Evolutionary conservation across 2,113 vertebrate species (phyloP).

Genomic region (Trematomus loennbergii): DNA sequence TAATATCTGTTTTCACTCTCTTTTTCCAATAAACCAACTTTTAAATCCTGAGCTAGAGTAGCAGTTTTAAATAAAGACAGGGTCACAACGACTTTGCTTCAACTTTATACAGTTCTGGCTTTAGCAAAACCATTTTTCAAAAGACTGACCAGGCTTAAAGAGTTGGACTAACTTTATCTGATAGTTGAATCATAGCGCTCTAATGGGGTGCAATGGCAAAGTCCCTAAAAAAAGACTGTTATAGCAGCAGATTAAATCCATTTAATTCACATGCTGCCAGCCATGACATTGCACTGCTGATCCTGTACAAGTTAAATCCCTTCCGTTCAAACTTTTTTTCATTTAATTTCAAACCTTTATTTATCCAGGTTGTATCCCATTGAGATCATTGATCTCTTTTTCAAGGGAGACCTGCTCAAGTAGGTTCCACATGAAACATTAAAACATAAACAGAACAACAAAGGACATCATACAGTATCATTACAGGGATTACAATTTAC

Average conservation of each 20-base stretch:
- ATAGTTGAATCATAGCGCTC: conserved; percentile 1
- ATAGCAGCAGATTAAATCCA: background rate
- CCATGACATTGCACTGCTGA: background rate
- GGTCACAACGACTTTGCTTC: background rate
- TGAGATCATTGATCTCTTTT: too few relatives aligned
- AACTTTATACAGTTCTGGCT: conserved; percentile 12
- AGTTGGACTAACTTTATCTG: conserved; percentile 3
- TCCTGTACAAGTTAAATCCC: background rate
- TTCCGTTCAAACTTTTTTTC: background rate
- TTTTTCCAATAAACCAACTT: conserved; percentile 23
- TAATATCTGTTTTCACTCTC: conserved; percentile 14
- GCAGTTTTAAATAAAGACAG: background rate
- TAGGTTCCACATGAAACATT: too few relatives aligned
- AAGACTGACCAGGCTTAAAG: conserved; percentile 1
- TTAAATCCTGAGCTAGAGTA: conserved; percentile 26
- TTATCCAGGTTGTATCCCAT: too few relatives aligned
- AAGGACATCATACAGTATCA: too few relatives aligned
- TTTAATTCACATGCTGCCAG: background rate
- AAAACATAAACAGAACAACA: too few relatives aligned
- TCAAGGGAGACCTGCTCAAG: too few relatives aligned
- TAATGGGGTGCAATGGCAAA: background rate
- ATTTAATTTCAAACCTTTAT: too few relatives aligned
- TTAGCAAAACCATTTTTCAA: conserved; percentile 6
- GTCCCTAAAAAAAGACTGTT: background rate
- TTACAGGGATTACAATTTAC: too few relatives aligned